Evolutionary conservation across 2,797 vertebrate genomes (phyloP), one percentile per base, ranked within the genome.

Genomic region (Manis crassicaudata): DNA sequence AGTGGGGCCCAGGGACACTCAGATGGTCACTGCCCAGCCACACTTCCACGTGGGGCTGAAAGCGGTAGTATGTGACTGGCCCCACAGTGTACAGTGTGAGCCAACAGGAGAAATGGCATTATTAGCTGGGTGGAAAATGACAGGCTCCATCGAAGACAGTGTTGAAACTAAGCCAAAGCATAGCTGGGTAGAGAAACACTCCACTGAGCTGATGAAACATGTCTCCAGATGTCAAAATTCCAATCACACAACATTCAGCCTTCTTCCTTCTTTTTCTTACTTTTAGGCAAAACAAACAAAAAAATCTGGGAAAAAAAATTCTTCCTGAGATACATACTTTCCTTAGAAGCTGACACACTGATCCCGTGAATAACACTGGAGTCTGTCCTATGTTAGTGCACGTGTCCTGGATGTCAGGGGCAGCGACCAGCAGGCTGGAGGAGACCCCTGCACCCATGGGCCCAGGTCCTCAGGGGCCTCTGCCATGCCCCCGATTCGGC

Each of bases 391-490:
- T 5, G 2, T 56, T 25, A 21, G 56, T 63, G 32, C 54, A 62
- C 46, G 18, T 27, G 35, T 29, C 37, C 25, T 54, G 73, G 13
- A 11, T n/a, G 11, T 18, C 2, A 1, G 56, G 21, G 6, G 50
- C 29, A 68, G 10, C 13, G 11, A 75, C 14, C n/a, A n/a, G 46
- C 0, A 16, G 67, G 72, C 40, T 18, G 7, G 52, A 92, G n/a
- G n/a, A 73, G 72, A 23, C 1, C 32, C 70, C 52, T 72, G 5
- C 5, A 11, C 9, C 27, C 23, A 14, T 0, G 2, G 3, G 29
- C 20, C 52, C 37, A 40, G 6, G 21, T 43, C 32, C 25, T 54
- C 29, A 16, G 1, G 12, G 46, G 68, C n/a, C 25, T 17, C 6
- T 21, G 65, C 21, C 4, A 75, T 86, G n/a, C 3, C 32, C 25